Base-by-base conservation (phyloP, 2,797 vertebrate genomes). In the Hypotaenidia okinawae region DNA sequence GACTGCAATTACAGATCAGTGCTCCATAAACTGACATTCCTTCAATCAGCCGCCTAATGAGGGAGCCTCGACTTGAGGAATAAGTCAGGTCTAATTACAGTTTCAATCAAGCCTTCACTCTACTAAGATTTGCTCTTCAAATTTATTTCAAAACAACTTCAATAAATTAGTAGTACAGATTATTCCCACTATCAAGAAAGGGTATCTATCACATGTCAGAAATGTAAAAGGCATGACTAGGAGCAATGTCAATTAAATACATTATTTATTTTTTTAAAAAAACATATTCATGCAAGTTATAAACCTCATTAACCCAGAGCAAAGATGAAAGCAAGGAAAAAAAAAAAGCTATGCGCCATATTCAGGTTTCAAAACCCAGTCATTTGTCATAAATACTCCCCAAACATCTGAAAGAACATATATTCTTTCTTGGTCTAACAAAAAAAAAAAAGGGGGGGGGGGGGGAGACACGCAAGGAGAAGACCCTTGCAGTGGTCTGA, bases 321-420 rank as follows among this genome's bases (percentile, higher is more conserved):
- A 78, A 79, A 72, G 57, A 81, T 23, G 32, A 93, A 96, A 95
- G 92, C 85, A 91, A 89, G 63, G 5, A 19, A 16, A 13, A 61
- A 80, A 62, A 70, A 79, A 81, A 86, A 61, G 43, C 61, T 54
- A 95, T 9, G 62, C 49, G 79, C 92, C 95, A 74, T 87, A 88
- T 75, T 96, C 95, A 96, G 96, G 94, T 97, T 97, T 97, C 93
- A 97, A 96, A 96, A 94, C 87, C 37, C 72, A 91, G 87, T 84
- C 74, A 79, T 73, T 94, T 91, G 25, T 89, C 76, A 79, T 43
- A 91, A 82, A 57, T 45, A 67, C 43, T 74, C 17, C 63, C 64
- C 43, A 93, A 84, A 91, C 47, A 79, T 72, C 87, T 89, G 94
- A 97, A 97, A 97, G 95, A 96, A 96, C 13, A 64, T 5, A 54